Evolutionary conservation across 2,888 invertebrate genomes (phyloP).

Genomic region (Aporophyla nigra): DNA sequence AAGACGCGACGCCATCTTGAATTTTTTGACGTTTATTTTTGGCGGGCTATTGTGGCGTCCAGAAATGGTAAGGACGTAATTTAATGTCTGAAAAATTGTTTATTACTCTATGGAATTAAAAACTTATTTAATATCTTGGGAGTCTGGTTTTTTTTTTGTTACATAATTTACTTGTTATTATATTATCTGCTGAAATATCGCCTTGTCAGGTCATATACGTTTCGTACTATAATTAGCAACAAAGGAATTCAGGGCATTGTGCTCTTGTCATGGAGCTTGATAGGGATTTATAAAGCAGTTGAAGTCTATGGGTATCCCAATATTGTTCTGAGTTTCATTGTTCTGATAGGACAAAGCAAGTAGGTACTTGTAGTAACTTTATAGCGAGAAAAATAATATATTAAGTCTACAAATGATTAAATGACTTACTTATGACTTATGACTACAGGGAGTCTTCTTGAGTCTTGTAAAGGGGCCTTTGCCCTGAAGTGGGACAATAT

Average conservation of each 20-base stretch:
- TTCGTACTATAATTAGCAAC: constrained; percentile 25
- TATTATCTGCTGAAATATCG: constrained; percentile 24
- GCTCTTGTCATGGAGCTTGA: constrained; percentile 10
- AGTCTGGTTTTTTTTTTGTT: constrained; percentile 56
- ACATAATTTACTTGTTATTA: constrained; percentile 42
- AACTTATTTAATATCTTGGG: constrained; percentile 50
- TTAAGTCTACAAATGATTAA: too few relatives aligned
- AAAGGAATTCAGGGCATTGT: constrained; percentile 35
- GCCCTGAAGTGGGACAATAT: too few relatives aligned
- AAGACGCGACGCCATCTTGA: constrained; percentile 84
- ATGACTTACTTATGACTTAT: too few relatives aligned
- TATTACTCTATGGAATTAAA: constrained; percentile 53
- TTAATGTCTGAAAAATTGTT: constrained; percentile 64
- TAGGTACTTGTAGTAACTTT: not conserved
- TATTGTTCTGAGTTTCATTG: constrained; percentile 35
- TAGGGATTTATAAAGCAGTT: constrained; percentile 17
- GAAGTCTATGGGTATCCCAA: constrained; percentile 18
- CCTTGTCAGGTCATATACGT: constrained; percentile 4
- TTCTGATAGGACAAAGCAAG: constrained; percentile 11
- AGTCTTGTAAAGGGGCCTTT: too few relatives aligned
- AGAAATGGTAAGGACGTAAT: constrained; percentile 77
- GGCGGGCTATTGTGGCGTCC: constrained; percentile 81
- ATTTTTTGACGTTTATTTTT: constrained; percentile 90
- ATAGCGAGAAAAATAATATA: not conserved
- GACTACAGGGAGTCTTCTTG: too few relatives aligned